A percentile compares a stretch with the other conserved stretches of the same genome.
Evolutionary conservation across 1,140 invertebrate species (phyloP).

Genomic region (Drosophila littoralis): DNA sequence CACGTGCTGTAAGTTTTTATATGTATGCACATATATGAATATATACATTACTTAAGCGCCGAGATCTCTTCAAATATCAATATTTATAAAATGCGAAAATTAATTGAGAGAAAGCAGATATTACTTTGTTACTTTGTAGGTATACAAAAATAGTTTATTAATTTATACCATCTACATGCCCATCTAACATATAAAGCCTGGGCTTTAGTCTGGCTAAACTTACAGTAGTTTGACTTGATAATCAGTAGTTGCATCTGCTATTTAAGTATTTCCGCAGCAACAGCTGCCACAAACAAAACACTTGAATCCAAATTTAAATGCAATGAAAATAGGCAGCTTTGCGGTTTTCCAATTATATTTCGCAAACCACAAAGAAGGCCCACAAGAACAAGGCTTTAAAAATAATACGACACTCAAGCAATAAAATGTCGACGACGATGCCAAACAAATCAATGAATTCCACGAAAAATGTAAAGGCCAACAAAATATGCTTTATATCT

Average conservation of each 20-base stretch:
- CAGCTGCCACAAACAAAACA: conserved; percentile 14
- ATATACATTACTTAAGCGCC: too few species aligned
- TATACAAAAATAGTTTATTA: too few species aligned
- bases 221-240: too few species aligned
- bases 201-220: too few species aligned
- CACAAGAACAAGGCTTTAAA: neutral
- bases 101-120: too few species aligned
- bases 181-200: too few species aligned
- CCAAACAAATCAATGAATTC: conserved; percentile 52
- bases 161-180: too few species aligned
- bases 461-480: conserved; percentile 26
- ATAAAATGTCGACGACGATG: conserved; percentile 23
- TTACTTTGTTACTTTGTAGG: too few species aligned
- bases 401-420: conserved; percentile 22
- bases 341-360: neutral
- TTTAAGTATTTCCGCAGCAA: neutral
- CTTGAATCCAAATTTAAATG: conserved; percentile 16
- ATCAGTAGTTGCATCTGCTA: too few species aligned
- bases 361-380: neutral
- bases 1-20: neutral
- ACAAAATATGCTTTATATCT: neutral
- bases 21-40: too few species aligned
- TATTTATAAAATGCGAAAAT: too few species aligned
- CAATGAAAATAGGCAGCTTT: neutral
- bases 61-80: too few species aligned